Percentiles rank a stretch among this genome's conserved stretches.
These are phyloP conservation scores for Antedon mediterranea DNA, from an alignment of 53 echinoderm and acorn worm genomes.

Conservation along the genomic window DNA sequence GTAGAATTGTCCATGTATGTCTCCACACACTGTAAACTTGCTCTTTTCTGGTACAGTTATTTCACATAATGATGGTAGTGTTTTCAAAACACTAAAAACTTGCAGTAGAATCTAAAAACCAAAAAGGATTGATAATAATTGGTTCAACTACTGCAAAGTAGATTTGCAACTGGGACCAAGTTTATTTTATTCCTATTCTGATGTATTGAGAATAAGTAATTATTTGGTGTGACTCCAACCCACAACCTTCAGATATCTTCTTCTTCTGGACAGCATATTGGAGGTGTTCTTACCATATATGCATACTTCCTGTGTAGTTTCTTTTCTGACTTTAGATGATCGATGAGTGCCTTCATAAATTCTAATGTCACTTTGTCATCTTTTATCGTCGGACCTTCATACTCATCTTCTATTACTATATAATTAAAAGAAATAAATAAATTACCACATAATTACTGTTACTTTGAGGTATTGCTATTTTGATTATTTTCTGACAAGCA, in stretches of 20 bases:
- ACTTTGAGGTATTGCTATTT: too few relatives aligned
- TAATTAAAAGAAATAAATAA: too few relatives aligned
- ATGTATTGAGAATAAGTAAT: too few relatives aligned
- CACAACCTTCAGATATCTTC: too few relatives aligned
- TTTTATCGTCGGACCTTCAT: conserved; percentile 60
- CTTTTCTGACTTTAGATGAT: conserved; percentile 59
- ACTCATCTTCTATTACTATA: conserved; percentile 82
- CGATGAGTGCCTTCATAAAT: conserved; percentile 63
- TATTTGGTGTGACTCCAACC: too few relatives aligned
- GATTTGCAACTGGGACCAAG: too few relatives aligned
- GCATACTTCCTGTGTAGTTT: conserved; percentile 88
- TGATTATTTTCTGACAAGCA: too few relatives aligned
- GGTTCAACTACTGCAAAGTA: too few relatives aligned
- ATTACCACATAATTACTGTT: too few relatives aligned
- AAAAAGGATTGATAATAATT: not conserved
- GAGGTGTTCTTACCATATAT: conserved; percentile 37
- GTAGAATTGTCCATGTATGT: conserved; percentile 93
- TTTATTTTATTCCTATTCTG: too few relatives aligned
- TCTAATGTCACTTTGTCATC: conserved; percentile 60
- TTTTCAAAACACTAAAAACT: conserved; percentile 63
- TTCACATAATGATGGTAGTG: conserved; percentile 69
- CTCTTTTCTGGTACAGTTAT: conserved; percentile 74
- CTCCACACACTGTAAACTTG: conserved; percentile 96
- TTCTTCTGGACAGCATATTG: not conserved
- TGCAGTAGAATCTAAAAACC: conserved; percentile 62